phyloP scores from a whole-genome alignment of 2,888 invertebrate genomes.

The Lucinisca nassula region DNA sequence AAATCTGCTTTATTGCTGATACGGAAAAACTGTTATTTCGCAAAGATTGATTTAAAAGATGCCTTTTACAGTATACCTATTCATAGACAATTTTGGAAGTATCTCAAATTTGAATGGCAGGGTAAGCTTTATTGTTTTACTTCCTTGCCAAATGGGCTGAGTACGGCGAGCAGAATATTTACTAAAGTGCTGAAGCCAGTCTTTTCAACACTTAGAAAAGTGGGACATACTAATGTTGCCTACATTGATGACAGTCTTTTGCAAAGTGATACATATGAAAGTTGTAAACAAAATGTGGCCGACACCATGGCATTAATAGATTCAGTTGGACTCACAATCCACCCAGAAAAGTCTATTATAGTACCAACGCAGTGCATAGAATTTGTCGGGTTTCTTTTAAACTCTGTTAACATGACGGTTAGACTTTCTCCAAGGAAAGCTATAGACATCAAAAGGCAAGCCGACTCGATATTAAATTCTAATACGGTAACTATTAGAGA shows the following conservation, averaged over 20 bases:
- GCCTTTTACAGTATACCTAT: too few species aligned
- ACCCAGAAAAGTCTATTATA: conserved; percentile 63
- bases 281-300: too few species aligned
- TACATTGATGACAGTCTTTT: too few species aligned
- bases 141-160: neutral
- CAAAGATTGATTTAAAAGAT: too few species aligned
- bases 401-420: conserved; percentile 50
- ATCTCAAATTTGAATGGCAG: too few species aligned
- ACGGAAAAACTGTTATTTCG: too few species aligned
- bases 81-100: too few species aligned
- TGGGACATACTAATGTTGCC: neutral
- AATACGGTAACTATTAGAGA: too few species aligned
- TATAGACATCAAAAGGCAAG: neutral
- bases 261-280: too few species aligned
- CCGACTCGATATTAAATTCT: conserved; percentile 10
- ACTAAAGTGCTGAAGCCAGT: neutral
- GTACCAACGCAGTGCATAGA: conserved; percentile 52
- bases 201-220: neutral
- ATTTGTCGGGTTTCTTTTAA: conserved; percentile 63
- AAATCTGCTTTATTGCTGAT: too few species aligned
- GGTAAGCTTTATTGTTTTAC: too few species aligned
- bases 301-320: too few species aligned
- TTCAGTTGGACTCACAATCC: conserved; percentile 66
- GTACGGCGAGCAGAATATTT: neutral
- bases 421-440: conserved; percentile 32